Evolutionary conservation across 2,888 invertebrate species (phyloP), one percentile per base, ranked within the genome.

Genomic region (Hedya salicella): DNA sequence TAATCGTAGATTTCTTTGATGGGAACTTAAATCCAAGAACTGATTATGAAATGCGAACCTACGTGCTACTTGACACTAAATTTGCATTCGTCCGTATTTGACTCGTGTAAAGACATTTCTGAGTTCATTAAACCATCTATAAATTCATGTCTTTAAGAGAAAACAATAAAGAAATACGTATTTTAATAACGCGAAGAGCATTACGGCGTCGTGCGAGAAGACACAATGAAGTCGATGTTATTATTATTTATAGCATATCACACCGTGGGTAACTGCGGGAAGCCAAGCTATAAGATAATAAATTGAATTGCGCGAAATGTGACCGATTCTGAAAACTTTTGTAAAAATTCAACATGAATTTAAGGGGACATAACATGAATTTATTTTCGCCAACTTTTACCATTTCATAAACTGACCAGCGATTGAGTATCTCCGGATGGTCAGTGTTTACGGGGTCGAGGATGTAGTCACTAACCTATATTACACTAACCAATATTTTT

Each of bases 171-270:
- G 36, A 36, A 25, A 25, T 25, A 25, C 25, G 14, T 19, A 46
- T 36, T 21, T 42, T 49, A 32, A 52, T 44, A 50, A 19, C 2
- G 32, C n/a, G 21, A 21, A 57, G 49, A 56, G 11, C 49, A 17
- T 48, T 40, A 30, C n/a, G n/a, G 9, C 6, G 11, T 19, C 17
- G 46, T 49, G n/a, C 14, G 49, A 13, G 44, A 50, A 14, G 13
- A 56, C 62, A 63, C 17, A 46, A 65, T 53, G 17, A 44, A 59
- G 65, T 46, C 36, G 19, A 44, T 53, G 44, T 52, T 60, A 59
- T 64, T 59, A 62, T 48, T 62, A 39, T 59, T 65, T 65, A 65
- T 59, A 46, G 42, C 59, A 52, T 40, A 59, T 39, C 52, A 39
- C 52, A 30, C 46, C 46, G 59, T 25, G 57, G 59, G 36, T 39